A percentile compares a stretch with the other conserved stretches of the same genome.
Evolutionary conservation across 1,140 invertebrate genomes (phyloP).

Genomic region (Anadara kagoshimensis): DNA sequence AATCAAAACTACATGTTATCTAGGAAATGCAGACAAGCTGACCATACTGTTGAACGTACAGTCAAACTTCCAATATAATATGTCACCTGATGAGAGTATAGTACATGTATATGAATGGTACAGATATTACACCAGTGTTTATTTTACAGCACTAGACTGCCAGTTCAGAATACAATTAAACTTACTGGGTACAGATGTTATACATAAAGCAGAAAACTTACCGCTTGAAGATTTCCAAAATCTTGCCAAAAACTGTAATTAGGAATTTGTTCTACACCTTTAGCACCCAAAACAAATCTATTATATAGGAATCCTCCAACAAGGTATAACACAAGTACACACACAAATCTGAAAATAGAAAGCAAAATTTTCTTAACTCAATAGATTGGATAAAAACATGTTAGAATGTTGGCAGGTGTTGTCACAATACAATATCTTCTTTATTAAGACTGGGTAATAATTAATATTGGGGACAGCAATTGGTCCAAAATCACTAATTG

Average conservation of each 20-base stretch:
- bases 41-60: too few relatives aligned
- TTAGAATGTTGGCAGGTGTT: not conserved
- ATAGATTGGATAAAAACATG: not conserved
- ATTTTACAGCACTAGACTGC: too few relatives aligned
- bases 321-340: conserved; percentile 62
- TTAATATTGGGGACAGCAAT: not conserved
- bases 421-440: not conserved
- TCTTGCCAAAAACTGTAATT: conserved; percentile 74
- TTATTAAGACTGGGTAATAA: not conserved
- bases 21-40: too few relatives aligned
- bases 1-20: too few relatives aligned
- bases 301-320: conserved; percentile 70
- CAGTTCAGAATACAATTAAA: too few relatives aligned
- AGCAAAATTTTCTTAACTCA: not conserved
- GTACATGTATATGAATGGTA: too few relatives aligned
- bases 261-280: conserved; percentile 74
- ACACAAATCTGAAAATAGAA: conserved; percentile 62
- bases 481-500: not conserved
- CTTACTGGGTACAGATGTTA: not conserved
- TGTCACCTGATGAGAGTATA: too few relatives aligned
- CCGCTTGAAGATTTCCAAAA: conserved; percentile 74
- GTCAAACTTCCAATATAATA: too few relatives aligned
- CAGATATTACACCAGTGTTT: too few relatives aligned
- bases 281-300: conserved; percentile 70
- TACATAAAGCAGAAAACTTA: conserved; percentile 44